These are phyloP conservation scores for Ellobium chinense DNA, from an alignment of 2,888 invertebrate species.

Conservation along the genomic window DNA sequence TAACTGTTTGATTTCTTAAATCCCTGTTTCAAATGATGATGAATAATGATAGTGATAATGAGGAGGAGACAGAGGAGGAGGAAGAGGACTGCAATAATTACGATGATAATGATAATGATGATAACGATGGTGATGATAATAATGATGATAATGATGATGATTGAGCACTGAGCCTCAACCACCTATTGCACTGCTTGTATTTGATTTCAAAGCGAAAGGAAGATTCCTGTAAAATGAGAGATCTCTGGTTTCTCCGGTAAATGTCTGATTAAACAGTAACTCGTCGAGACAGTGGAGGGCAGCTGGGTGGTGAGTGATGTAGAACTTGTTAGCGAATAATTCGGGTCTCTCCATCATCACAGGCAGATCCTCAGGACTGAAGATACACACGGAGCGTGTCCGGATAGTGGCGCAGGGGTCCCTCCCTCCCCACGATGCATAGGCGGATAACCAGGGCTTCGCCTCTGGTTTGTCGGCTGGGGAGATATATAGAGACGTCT, in stretches of 20 bases:
- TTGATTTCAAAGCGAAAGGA: constrained; percentile 5
- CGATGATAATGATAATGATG: too few species aligned
- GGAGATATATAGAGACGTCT: too few species aligned
- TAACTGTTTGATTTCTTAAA: too few species aligned
- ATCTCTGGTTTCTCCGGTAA: constrained; percentile 1
- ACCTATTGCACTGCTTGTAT: background rate
- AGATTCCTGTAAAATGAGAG: constrained; percentile 14
- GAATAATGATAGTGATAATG: too few species aligned
- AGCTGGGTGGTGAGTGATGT: constrained; percentile 30
- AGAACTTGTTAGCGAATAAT: constrained; percentile 48
- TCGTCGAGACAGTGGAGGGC: constrained; percentile 46
- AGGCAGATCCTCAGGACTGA: constrained; percentile 29
- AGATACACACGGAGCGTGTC: constrained; percentile 35
- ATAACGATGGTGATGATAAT: too few species aligned
- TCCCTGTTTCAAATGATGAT: too few species aligned
- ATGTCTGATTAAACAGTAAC: constrained; percentile 29
- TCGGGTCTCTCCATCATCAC: constrained; percentile 22
- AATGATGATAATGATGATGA: too few species aligned
- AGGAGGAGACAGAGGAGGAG: too few species aligned
- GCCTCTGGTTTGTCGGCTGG: constrained; percentile 44
- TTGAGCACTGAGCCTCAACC: too few species aligned
- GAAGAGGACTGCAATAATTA: too few species aligned
- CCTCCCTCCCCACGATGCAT: constrained; percentile 45
- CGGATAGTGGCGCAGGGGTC: constrained; percentile 40
- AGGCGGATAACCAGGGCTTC: constrained; percentile 50